phyloP scores from a whole-genome alignment of 64 coral and sea anemone species.

The Montipora capricornis region DNA sequence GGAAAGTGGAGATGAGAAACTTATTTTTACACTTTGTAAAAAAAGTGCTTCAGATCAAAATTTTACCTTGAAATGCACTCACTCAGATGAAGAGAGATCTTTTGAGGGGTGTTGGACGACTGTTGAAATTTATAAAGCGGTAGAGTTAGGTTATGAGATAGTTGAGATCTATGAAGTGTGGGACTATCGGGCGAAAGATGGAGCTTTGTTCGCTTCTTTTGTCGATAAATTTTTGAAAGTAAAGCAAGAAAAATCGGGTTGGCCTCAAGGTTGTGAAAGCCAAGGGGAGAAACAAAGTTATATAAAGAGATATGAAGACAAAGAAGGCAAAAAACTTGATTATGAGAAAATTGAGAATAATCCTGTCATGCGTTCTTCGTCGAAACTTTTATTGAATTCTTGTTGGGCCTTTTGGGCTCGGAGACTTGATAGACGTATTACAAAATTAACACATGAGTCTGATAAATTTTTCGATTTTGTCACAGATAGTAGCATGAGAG shows the following conservation, averaged over 20 bases:
- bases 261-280: neutral
- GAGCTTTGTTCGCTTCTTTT: neutral
- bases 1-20: no score
- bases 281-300: rapidly evolving
- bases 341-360: neutral
- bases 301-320: neutral
- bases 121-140: neutral
- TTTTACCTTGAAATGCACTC: no score
- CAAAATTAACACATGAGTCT: neutral
- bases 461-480: neutral
- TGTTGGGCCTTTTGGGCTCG: constrained; percentile 26
- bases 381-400: neutral
- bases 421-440: neutral
- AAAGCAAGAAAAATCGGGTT: constrained; percentile 53
- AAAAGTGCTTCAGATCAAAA: no score
- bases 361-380: neutral
- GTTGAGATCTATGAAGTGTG: constrained; percentile 38
- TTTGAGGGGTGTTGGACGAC: constrained; percentile 7
- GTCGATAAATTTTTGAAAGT: neutral
- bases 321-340: neutral
- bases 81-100: no score
- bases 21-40: no score
- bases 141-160: neutral
- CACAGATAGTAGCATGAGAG: neutral
- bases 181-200: neutral